phyloP scores from a whole-genome alignment of 2,888 invertebrate genomes.

The Cataglyphis albicans region DNA sequence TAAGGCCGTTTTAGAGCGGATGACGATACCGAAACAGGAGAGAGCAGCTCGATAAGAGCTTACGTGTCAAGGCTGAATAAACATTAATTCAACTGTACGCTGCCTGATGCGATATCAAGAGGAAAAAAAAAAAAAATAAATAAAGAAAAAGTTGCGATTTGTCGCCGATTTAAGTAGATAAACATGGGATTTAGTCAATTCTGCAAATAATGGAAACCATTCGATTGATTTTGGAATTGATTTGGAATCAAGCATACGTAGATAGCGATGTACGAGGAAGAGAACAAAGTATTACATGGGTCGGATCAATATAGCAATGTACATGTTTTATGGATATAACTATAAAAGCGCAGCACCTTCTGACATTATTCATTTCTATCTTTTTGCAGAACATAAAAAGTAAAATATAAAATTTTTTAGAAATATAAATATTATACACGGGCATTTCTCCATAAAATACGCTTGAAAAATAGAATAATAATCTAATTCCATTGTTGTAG shows the following conservation, averaged over 20 bases:
- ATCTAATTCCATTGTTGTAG: background rate
- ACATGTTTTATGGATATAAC: conserved; percentile 43
- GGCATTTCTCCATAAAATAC: background rate
- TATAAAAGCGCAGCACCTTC: conserved; percentile 28
- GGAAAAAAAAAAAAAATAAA: conserved; percentile 13
- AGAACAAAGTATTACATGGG: conserved; percentile 21
- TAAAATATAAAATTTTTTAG: background rate
- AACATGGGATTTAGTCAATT: conserved; percentile 37
- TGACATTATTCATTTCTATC: conserved; percentile 1
- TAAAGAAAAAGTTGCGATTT: conserved; percentile 21
- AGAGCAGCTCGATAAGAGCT: conserved; percentile 62
- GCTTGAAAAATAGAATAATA: conserved; percentile 11
- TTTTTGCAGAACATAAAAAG: background rate
- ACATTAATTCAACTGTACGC: conserved; percentile 58
- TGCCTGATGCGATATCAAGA: conserved; percentile 2
- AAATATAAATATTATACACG: conserved; percentile 2
- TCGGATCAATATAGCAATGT: conserved; percentile 38
- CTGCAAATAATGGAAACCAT: conserved; percentile 20
- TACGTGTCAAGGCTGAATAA: conserved; percentile 72
- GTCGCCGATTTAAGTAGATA: conserved; percentile 14
- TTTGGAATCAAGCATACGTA: background rate
- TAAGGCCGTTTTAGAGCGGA: conserved; percentile 62
- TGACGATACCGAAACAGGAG: conserved; percentile 55
- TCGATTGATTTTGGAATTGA: conserved; percentile 11
- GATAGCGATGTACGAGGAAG: background rate